Percentiles rank a stretch among this genome's conserved stretches.
phyloP scores from a whole-genome alignment of 2,113 vertebrate genomes.

The Melanocharis versteri region DNA sequence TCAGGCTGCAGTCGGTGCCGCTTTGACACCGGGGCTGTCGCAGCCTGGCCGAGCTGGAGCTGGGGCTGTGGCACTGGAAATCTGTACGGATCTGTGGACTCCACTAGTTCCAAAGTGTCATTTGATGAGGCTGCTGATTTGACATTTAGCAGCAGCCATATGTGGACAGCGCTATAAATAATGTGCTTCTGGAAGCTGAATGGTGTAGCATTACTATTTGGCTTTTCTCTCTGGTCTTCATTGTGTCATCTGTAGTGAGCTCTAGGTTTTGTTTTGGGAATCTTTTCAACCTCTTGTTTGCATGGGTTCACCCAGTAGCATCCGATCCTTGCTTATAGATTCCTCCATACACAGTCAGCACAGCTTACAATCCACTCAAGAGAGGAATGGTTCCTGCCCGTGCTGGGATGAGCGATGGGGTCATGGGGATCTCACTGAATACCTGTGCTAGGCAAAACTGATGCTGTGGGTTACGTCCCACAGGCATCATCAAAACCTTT shows the following conservation, averaged over 20 bases:
- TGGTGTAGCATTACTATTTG: slow-evolving; percentile 84
- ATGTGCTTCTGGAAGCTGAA: slow-evolving; percentile 78
- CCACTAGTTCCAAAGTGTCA: slow-evolving; percentile 76
- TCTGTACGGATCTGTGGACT: slow-evolving; percentile 82
- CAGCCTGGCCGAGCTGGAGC: not conserved
- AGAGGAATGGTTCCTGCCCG: slow-evolving; percentile 47
- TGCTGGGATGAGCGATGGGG: not conserved
- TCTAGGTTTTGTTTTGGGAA: slow-evolving; percentile 91
- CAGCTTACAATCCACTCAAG: slow-evolving; percentile 84
- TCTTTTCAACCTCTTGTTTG: slow-evolving; percentile 85
- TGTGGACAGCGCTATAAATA: slow-evolving; percentile 73
- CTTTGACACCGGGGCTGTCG: not conserved
- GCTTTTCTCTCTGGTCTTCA: slow-evolving; percentile 89
- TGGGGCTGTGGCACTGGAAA: slow-evolving; percentile 46
- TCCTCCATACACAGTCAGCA: slow-evolving; percentile 90
- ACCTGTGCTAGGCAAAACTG: not conserved
- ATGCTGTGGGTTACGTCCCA: not conserved
- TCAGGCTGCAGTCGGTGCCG: not conserved
- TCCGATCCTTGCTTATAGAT: slow-evolving; percentile 78
- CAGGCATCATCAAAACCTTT: not conserved
- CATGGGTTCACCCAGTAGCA: slow-evolving; percentile 92
- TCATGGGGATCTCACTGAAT: not conserved
- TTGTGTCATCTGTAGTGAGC: slow-evolving; percentile 95
- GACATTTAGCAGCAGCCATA: slow-evolving; percentile 77
- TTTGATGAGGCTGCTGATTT: slow-evolving; percentile 74